A percentile compares a stretch with the other conserved stretches of the same genome.
These are phyloP conservation scores for Apocheima hispidaria DNA, from an alignment of 2,888 invertebrate genomes.

Conservation along the genomic window DNA sequence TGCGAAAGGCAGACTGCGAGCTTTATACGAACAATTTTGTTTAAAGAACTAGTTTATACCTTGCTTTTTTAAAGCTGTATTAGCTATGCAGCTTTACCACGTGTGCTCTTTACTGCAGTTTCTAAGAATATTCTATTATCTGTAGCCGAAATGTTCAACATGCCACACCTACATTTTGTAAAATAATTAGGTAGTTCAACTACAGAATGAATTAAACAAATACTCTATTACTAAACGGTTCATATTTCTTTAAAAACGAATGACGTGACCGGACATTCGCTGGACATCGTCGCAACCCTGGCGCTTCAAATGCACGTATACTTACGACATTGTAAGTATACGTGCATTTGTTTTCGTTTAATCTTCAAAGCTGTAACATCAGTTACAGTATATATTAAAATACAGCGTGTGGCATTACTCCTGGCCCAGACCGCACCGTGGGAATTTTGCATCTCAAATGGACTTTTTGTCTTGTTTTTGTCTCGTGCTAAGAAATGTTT, in stretches of 20 bases:
- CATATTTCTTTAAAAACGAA: too few relatives aligned
- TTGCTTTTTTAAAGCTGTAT: neutral
- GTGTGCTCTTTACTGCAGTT: too few relatives aligned
- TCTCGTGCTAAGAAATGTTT: conserved; percentile 68
- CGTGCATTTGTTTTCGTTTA: conserved; percentile 4
- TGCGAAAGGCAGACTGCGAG: conserved; percentile 1
- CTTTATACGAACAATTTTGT: neutral
- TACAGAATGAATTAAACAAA: too few relatives aligned
- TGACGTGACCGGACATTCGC: neutral
- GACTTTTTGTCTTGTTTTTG: conserved; percentile 64
- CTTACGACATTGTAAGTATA: too few relatives aligned
- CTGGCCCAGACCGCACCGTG: conserved; percentile 64
- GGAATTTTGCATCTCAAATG: conserved; percentile 67
- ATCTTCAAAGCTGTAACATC: conserved; percentile 8
- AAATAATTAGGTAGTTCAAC: too few relatives aligned
- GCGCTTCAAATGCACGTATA: neutral
- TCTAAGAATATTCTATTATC: too few relatives aligned
- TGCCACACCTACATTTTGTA: too few relatives aligned
- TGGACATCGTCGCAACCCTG: neutral
- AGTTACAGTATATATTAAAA: conserved; percentile 20
- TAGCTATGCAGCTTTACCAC: neutral
- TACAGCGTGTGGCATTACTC: conserved; percentile 49
- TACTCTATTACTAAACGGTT: too few relatives aligned
- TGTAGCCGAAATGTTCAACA: too few relatives aligned
- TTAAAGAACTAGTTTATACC: neutral